Base-by-base conservation (phyloP, 2,888 invertebrate species). In the Pantelozetes paolii region DNA sequence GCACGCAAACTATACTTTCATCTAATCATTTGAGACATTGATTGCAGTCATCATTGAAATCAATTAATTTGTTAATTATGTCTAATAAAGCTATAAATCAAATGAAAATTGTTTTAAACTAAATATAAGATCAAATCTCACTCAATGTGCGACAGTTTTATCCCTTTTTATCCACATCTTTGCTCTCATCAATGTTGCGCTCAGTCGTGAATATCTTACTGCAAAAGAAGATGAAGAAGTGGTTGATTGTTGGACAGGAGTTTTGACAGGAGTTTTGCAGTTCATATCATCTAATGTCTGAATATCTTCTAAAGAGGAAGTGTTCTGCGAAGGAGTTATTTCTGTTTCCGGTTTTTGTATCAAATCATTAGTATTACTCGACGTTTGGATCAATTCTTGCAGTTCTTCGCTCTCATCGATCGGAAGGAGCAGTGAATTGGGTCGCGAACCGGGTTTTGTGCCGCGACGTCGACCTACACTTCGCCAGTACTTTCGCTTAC, bases 361-460 rank as follows among this genome's bases (percentile, higher is more conserved):
- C 36, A 20, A 67, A 23, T 67, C 67, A 40, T 36, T 40, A 23
- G 67, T n/a, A 40, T 36, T 67, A 2, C 40, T 40, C 32, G 67
- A 67, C 30, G n/a, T n/a, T n/a, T 32, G 62, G 32, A 62, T 15
- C 30, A 67, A 23, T 67, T 72, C 72, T 26, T 72, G 72, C 20
- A 59, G 45, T 72, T 73, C 73, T 30, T 73, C 73, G 42, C 40
- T 48, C 36, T 73, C 73, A 23, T 73, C 73, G 28, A 73, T 73
- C 18, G 73, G 73, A 15, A 73, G 50, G 18, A 73, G 69, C 1
- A 73, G 54, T 36, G 73, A 69, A 36, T 64, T 73, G 2, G 73
- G 73, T 36, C 73, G 67, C 3, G 48, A 3, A 48, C 48, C 2
- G 18, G 28, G 18, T 74, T 45, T 45, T 36, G 64, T 67, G 28